Evolutionary conservation across 2,888 invertebrate species (phyloP).

Genomic region (Schizaphis graminum): DNA sequence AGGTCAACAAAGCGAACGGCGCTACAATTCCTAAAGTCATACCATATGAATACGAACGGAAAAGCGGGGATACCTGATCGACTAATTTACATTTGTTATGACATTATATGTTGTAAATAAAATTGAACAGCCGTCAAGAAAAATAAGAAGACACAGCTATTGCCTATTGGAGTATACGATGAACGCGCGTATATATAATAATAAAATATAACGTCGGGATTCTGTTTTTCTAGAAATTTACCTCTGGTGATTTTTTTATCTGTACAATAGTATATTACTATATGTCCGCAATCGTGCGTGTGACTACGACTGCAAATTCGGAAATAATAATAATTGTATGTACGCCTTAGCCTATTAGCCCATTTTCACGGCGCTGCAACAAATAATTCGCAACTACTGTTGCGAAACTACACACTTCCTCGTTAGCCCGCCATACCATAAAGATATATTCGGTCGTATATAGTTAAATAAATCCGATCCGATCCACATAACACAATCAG

Average conservation of each 20-base stretch:
- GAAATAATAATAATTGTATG: not conserved
- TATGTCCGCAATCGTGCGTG: not conserved
- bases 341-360: not conserved
- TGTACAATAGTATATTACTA: not conserved
- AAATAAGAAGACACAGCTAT: constrained; percentile 2
- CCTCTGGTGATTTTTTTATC: not conserved
- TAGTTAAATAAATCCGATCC: not conserved
- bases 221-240: not conserved
- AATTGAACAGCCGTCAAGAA: not conserved
- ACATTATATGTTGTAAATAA: not conserved
- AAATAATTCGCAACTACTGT: not conserved
- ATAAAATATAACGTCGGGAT: not conserved
- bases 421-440: not conserved
- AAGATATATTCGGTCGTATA: not conserved
- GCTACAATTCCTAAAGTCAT: not conserved
- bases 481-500: not conserved
- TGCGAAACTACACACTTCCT: constrained; percentile 5
- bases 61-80: not conserved
- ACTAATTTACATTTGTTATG: not conserved
- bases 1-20: not conserved
- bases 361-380: not conserved
- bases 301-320: not conserved
- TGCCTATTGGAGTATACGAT: not conserved
- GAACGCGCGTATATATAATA: not conserved
- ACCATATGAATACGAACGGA: not conserved